A percentile compares a stretch with the other conserved stretches of the same genome.
Evolutionary conservation across 2,113 vertebrate species (phyloP).

Genomic region (Carassius gibelio): DNA sequence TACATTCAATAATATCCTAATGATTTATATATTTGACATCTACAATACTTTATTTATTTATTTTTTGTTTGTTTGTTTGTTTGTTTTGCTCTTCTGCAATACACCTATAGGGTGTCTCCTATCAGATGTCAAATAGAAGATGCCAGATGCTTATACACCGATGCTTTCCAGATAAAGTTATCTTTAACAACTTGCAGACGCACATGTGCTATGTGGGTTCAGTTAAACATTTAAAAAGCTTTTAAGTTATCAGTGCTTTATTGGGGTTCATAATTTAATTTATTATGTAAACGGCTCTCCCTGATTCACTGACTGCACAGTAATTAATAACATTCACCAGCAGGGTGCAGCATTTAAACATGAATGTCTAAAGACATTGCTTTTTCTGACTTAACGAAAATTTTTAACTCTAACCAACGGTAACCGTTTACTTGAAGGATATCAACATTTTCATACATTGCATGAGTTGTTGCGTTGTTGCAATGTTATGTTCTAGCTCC

Average conservation of each 20-base stretch:
- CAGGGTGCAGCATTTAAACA: slow-evolving; percentile 2
- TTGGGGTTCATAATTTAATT: background rate
- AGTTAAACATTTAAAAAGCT: background rate
- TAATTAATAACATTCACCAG: background rate
- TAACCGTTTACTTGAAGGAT: background rate
- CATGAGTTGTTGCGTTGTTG: background rate
- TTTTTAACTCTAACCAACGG: background rate
- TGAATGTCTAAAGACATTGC: background rate
- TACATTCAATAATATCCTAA: too few relatives aligned
- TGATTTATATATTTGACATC: too few relatives aligned
- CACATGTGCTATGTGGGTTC: background rate
- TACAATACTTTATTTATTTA: too few relatives aligned
- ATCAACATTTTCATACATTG: background rate
- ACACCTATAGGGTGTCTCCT: too few relatives aligned
- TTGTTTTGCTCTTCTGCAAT: too few relatives aligned
- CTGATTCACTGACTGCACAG: background rate
- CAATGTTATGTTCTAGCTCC: too few relatives aligned
- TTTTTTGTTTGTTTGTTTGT: too few relatives aligned
- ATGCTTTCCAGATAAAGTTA: too few relatives aligned
- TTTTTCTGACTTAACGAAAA: background rate
- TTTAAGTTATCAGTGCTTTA: background rate
- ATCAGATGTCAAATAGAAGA: too few relatives aligned
- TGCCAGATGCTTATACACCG: too few relatives aligned
- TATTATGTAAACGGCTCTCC: background rate
- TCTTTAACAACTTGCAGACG: too few relatives aligned